phyloP scores from a whole-genome alignment of 2,888 invertebrate genomes.

The Agonopterix subpropinquella region DNA sequence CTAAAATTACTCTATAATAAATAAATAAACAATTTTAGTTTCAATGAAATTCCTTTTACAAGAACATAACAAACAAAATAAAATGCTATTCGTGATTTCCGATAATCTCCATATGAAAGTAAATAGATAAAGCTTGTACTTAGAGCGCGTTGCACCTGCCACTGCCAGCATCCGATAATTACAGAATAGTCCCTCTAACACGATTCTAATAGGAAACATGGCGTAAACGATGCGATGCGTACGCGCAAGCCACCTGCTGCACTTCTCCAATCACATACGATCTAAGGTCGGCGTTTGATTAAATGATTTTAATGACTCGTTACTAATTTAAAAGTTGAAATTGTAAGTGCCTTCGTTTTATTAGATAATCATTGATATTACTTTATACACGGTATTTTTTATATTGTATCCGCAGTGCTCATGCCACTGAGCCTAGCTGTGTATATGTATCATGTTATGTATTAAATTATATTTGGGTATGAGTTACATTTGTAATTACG shows the following conservation, averaged over 20 bases:
- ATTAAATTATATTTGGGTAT: no score
- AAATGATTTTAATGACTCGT: constrained; percentile 1
- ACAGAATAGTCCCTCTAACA: constrained; percentile 52
- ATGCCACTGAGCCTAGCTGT: no score
- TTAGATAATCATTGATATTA: no score
- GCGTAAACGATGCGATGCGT: constrained; percentile 22
- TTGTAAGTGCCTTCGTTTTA: neutral
- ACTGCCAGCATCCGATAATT: constrained; percentile 54
- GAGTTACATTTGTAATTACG: no score
- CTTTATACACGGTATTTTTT: no score
- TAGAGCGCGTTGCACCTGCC: constrained; percentile 49
- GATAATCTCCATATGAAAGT: constrained; percentile 25
- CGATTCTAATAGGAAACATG: constrained; percentile 46
- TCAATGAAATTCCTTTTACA: no score
- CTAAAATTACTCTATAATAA: no score
- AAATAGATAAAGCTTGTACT: constrained; percentile 38
- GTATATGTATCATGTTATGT: no score
- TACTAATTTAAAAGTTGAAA: constrained; percentile 1
- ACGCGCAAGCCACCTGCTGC: constrained; percentile 26
- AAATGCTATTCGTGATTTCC: constrained; percentile 25
- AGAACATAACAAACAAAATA: no score
- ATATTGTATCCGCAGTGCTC: no score
- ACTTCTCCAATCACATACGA: constrained; percentile 32
- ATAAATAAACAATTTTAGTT: no score
- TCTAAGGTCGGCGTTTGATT: constrained; percentile 1